Base-by-base conservation (phyloP, 2,113 vertebrate species). In the Silurus glanis region DNA sequence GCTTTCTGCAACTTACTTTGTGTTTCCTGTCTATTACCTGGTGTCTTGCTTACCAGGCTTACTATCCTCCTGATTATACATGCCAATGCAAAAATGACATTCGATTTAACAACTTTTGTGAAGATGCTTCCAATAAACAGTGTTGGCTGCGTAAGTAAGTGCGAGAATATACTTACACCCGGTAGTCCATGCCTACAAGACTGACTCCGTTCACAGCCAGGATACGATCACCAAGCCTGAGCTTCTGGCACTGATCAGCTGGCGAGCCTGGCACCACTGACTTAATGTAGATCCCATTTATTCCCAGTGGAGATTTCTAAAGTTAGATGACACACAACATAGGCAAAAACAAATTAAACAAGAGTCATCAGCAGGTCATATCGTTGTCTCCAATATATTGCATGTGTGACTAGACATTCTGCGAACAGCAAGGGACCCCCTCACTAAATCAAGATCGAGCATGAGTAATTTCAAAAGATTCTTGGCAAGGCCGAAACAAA, bases 251-350 rank as follows among this genome's bases (percentile, higher is more conserved):
- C 53, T 58, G 84, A 12, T 91, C 94, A 0, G 95, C 95, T 1
- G 95, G 95, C 0, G 95, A 95, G 59, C 93, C 88, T 0, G 95
- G 94, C 59, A 95, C 94, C 67, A 96, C 92, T 0, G 94, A 95
- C 93, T 94, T 95, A 85, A 96, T 92, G 8, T 94, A 96, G 45
- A 96, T 93, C n/a, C 95, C 95, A 13, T 89, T 95, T 90, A 94
- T 91, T 47, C 89, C 92, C 84, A 96, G 89, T 0, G 85, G 89
- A 0, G 94, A 95, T 92, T 92, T 94, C 95, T 96, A 80, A 4
- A 12, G 6, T 28, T 45, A 64, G 55, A 66, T 55, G 85, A 74
- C 23, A 84, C 47, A 76, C 6, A 55, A 14, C 75, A 79, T 25
- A 79, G 28, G 10, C 51, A 23, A 5, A 10, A 78, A 56, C 14